These are phyloP conservation scores for Lasioglossum marginatum DNA, from an alignment of 2,888 invertebrate species.

Conservation along the genomic window DNA sequence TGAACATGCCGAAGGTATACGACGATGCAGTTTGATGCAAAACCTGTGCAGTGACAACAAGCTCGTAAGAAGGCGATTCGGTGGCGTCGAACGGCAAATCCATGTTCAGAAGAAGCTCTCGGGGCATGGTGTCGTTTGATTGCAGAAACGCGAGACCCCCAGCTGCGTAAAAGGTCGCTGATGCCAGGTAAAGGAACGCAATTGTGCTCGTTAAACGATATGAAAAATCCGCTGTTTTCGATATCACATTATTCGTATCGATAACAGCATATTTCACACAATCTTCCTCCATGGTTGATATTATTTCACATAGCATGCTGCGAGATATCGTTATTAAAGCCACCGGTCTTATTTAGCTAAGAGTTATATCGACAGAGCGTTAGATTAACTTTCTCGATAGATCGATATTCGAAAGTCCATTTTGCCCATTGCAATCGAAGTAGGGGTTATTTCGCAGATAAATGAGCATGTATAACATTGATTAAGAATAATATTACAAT, in stretches of 20 bases:
- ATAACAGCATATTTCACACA: conserved; percentile 35
- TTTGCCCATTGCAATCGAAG: background rate
- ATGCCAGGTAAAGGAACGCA: conserved; percentile 19
- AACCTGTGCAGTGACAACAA: conserved; percentile 40
- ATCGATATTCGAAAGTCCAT: no score
- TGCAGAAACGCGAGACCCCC: conserved; percentile 12
- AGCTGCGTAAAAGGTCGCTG: conserved; percentile 28
- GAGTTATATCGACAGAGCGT: background rate
- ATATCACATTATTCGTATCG: conserved; percentile 32
- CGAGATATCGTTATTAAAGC: conserved; percentile 2
- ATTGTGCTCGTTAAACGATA: conserved; percentile 43
- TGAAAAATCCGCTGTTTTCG: conserved; percentile 27
- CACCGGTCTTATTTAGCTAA: background rate
- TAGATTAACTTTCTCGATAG: background rate
- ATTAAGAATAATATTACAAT: no score
- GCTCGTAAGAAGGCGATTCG: conserved; percentile 40
- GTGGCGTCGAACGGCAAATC: conserved; percentile 52
- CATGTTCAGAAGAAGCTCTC: conserved; percentile 48
- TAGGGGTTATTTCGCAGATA: no score
- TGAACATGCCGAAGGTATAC: background rate
- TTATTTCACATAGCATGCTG: conserved; percentile 4
- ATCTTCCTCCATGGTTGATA: conserved; percentile 51
- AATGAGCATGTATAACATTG: no score
- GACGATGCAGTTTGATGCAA: conserved; percentile 3
- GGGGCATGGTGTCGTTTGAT: background rate